Conservation (phyloP, 2,888 invertebrate genomes). For the Cheilosia vernalis region DNA sequence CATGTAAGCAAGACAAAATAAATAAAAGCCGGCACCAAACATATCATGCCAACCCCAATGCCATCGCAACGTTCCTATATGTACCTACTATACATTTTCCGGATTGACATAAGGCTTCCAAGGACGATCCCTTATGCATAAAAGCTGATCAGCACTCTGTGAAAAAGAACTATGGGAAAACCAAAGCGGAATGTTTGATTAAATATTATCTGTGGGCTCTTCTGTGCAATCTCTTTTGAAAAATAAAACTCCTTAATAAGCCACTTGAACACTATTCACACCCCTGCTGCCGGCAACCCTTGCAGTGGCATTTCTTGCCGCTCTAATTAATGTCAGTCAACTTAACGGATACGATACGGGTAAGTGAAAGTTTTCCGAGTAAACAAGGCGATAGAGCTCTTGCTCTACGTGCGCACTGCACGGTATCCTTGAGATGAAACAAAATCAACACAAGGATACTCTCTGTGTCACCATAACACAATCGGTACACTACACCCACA, state of each 20-base stretch:
- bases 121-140: conserved; percentile 18
- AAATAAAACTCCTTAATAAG: conserved; percentile 35
- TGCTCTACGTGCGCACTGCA: background rate
- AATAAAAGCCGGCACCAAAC: conserved; percentile 36
- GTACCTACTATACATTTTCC: conserved; percentile 29
- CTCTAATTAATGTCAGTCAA: conserved; percentile 79
- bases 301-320: conserved; percentile 77
- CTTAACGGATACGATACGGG: conserved; percentile 46
- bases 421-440: conserved; percentile 24
- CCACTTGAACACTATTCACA: conserved; percentile 25
- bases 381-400: conserved; percentile 10
- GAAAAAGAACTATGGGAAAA: conserved; percentile 6
- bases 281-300: conserved; percentile 37
- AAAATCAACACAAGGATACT: conserved; percentile 49
- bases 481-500: background rate
- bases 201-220: conserved; percentile 24
- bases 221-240: conserved; percentile 31
- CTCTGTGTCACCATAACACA: conserved; percentile 5
- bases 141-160: background rate
- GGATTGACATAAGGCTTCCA: conserved; percentile 40
- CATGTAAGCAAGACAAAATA: conserved; percentile 42
- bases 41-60: conserved; percentile 36
- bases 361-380: conserved; percentile 54
- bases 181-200: conserved; percentile 42
- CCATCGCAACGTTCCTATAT: conserved; percentile 27